These are phyloP conservation scores for Malachius bipustulatus DNA, from an alignment of 2,888 invertebrate species.

Conservation along the genomic window DNA sequence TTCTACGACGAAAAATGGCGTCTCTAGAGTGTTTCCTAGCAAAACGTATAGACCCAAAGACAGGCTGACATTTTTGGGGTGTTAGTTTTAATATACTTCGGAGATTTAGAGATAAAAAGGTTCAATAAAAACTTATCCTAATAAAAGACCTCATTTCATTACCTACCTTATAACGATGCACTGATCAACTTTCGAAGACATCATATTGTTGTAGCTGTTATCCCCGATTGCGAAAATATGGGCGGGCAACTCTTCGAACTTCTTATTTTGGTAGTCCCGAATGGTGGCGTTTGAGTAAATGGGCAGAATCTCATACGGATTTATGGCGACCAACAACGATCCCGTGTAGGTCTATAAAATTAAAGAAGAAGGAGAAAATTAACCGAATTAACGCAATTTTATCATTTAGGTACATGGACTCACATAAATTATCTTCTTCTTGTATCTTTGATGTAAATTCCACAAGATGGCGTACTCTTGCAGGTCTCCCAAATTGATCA, in stretches of 20 bases:
- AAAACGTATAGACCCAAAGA: too few relatives aligned
- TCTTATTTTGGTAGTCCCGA: constrained; percentile 65
- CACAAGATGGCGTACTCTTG: constrained; percentile 89
- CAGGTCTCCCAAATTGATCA: constrained; percentile 89
- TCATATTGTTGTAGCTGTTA: constrained; percentile 75
- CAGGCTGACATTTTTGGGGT: too few relatives aligned
- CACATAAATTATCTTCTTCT: constrained; percentile 83
- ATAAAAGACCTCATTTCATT: too few relatives aligned
- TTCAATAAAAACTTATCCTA: too few relatives aligned
- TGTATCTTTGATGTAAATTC: constrained; percentile 82
- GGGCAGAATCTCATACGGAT: constrained; percentile 89
- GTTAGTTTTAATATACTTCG: too few relatives aligned
- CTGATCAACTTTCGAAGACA: constrained; percentile 64
- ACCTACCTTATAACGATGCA: constrained; percentile 84
- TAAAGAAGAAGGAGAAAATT: constrained; percentile 6
- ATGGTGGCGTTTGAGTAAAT: constrained; percentile 88
- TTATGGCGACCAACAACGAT: constrained; percentile 87
- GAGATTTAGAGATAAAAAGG: too few relatives aligned
- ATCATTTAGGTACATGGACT: constrained; percentile 35
- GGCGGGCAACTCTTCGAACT: constrained; percentile 79
- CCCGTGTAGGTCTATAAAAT: constrained; percentile 81
- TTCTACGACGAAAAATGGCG: too few relatives aligned
- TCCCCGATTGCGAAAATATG: constrained; percentile 95
- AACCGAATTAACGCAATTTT: not conserved
- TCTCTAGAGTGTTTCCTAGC: too few relatives aligned